phyloP scores from a whole-genome alignment of 2,888 invertebrate genomes.

The Xanthorhoe spadicearia region DNA sequence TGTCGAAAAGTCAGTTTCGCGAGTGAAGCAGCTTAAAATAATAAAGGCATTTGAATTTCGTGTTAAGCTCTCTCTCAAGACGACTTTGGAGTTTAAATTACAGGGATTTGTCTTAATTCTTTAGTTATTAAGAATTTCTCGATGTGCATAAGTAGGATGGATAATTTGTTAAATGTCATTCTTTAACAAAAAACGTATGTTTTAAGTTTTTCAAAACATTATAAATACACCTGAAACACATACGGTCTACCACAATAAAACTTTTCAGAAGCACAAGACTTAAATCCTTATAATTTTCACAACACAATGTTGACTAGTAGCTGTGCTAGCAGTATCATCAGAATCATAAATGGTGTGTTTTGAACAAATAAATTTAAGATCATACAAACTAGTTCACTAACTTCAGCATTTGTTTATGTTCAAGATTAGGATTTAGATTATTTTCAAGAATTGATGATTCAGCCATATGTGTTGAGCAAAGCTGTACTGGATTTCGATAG shows the following conservation, averaged over 20 bases:
- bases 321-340: too few relatives aligned
- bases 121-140: conserved; percentile 31
- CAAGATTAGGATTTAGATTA: neutral
- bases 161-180: conserved; percentile 15
- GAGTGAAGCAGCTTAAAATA: conserved; percentile 40
- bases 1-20: conserved; percentile 31
- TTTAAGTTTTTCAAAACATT: neutral
- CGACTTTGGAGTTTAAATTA: conserved; percentile 38
- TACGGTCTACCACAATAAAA: too few relatives aligned
- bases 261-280: too few relatives aligned
- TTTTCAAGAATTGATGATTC: neutral
- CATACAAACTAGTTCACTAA: neutral
- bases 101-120: conserved; percentile 39
- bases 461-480: neutral
- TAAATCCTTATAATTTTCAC: too few relatives aligned
- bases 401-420: neutral
- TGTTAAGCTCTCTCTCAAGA: conserved; percentile 40
- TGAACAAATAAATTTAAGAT: neutral
- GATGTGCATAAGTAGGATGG: conserved; percentile 22
- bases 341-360: neutral
- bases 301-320: too few relatives aligned
- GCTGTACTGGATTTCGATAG: neutral
- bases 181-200: neutral
- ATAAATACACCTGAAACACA: too few relatives aligned
- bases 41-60: conserved; percentile 42